Evolutionary conservation across 2,113 vertebrate genomes (phyloP).

Genomic region (Oreochromis tanganicae): DNA sequence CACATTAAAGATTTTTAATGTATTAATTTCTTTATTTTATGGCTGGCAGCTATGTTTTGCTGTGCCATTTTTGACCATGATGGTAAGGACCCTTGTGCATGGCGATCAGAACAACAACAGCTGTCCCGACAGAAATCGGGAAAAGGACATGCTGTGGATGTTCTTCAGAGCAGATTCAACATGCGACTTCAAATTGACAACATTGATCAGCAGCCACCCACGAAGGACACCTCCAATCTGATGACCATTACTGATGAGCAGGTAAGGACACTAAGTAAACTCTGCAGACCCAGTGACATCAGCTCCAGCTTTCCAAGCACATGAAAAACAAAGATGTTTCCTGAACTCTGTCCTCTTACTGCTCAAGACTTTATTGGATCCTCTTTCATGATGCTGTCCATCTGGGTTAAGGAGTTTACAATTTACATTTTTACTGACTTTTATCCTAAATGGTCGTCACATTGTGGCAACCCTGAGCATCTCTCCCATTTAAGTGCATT

Average conservation of each 20-base stretch:
- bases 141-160: neutral
- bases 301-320: neutral
- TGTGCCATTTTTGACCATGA: neutral
- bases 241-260: neutral
- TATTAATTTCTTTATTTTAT: neutral
- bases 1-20: fast-evolving
- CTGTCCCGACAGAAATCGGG: neutral
- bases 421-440: neutral
- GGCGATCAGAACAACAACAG: neutral
- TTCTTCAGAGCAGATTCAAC: neutral
- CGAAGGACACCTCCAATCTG: neutral
- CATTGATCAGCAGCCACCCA: neutral
- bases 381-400: neutral
- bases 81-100: neutral
- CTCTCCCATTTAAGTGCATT: neutral
- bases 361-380: neutral
- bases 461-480: neutral
- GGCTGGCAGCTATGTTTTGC: neutral
- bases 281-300: neutral
- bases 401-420: neutral
- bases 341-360: neutral
- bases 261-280: neutral
- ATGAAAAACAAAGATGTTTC: neutral
- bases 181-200: neutral
- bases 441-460: neutral